Evolutionary conservation across 2,888 invertebrate genomes (phyloP).

Genomic region (Caradrina kadenii): DNA sequence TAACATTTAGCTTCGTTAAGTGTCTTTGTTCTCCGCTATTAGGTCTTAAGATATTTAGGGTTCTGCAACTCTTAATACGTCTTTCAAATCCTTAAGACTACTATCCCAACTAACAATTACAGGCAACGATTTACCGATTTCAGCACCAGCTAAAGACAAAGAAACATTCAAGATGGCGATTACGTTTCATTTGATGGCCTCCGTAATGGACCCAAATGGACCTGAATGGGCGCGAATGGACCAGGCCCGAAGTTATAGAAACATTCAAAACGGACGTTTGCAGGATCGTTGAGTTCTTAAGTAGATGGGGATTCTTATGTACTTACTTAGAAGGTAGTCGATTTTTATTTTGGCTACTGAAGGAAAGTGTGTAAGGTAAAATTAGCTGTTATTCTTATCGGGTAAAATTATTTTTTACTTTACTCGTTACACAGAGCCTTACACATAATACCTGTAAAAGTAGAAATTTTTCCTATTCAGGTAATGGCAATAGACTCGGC

Average conservation of each 20-base stretch:
- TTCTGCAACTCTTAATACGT: no score
- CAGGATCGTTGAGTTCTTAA: conserved; percentile 12
- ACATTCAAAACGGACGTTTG: conserved; percentile 40
- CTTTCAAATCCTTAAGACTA: neutral
- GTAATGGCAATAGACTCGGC: no score
- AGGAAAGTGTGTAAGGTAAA: neutral
- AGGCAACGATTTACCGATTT: conserved; percentile 41
- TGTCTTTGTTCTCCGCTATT: no score
- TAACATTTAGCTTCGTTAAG: no score
- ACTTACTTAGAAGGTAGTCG: neutral
- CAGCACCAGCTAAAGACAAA: conserved; percentile 61
- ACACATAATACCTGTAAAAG: no score
- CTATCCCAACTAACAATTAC: conserved; percentile 32
- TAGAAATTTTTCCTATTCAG: no score
- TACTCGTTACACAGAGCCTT: no score
- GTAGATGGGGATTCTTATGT: conserved; percentile 15
- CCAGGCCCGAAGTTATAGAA: conserved; percentile 62
- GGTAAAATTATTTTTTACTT: neutral
- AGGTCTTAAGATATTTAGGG: no score
- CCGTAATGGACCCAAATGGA: conserved; percentile 71
- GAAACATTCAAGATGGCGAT: conserved; percentile 61
- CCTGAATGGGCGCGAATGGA: conserved; percentile 62
- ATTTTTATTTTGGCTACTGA: neutral
- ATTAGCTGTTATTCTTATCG: neutral
- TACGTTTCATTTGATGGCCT: conserved; percentile 70